Evolutionary conservation across 2,113 vertebrate genomes (phyloP), one percentile per base, ranked within the genome.

Genomic region (Bucco capensis): DNA sequence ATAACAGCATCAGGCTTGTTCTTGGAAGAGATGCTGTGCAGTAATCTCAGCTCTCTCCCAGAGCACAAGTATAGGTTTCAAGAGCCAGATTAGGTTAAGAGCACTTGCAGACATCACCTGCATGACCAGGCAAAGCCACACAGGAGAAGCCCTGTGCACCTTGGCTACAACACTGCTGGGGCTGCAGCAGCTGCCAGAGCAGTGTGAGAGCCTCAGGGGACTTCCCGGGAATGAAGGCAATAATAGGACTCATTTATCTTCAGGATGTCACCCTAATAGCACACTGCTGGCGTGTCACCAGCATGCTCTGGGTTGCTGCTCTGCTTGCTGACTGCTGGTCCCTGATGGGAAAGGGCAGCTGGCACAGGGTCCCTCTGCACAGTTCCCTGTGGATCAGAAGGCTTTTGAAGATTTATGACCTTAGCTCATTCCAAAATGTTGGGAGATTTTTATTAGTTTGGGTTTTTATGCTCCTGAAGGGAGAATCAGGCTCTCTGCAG

Each of bases 141-240:
- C 30, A 31, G 77, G 31, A 31, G 23, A 28, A 61, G 47, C 60
- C 46, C 86, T 3, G 25, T 17, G 60, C 54, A 3, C 33, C n/a
- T 74, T 8, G 0, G 58, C 22, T 64, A 25, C 33, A 0, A 1
- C 2, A 5, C 62, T 84, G 70, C 44, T 1, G 0, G 77, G 31
- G 66, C 69, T 58, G 87, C 35, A 11, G 64, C 78, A 51, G 87
- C 83, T 75, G 88, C 67, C 1, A 5, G 56, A 40, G 86, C 92
- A 22, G 51, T 10, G 7, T 19, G 0, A 54, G 60, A 16, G 25
- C 60, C 91, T 33, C 75, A 0, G 0, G 88, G 70, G 87, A 58
- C 42, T 38, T 60, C 40, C 53, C 1, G 38, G 19, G 74, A 54
- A 87, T 38, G 53, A 33, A 89, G 56, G 73, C 78, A 44, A 16